A percentile compares a stretch with the other conserved stretches of the same genome.
phyloP scores from a whole-genome alignment of 1,140 invertebrate species.

The Zaprionus capensis region DNA sequence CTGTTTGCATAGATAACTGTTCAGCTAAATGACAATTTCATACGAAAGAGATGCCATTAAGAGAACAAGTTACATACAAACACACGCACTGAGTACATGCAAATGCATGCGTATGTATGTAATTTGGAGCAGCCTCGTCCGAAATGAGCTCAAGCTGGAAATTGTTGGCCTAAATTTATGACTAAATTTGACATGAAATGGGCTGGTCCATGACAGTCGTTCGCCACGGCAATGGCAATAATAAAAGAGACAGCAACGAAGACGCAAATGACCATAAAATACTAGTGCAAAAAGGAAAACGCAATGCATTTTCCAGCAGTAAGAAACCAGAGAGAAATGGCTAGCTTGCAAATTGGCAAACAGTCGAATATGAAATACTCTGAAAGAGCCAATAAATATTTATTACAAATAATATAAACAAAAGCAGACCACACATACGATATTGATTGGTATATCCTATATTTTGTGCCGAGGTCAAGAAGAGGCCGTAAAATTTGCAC shows the following conservation, averaged over 20 bases:
- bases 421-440: neutral
- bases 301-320: slow-evolving; percentile 58
- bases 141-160: slow-evolving; percentile 22
- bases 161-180: slow-evolving; percentile 46
- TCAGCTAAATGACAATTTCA: slow-evolving; percentile 58
- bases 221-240: slow-evolving; percentile 11
- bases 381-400: slow-evolving; percentile 6
- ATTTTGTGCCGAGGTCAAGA: slow-evolving; percentile 2
- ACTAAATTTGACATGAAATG: slow-evolving; percentile 26
- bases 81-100: neutral
- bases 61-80: slow-evolving; percentile 56
- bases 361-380: slow-evolving; percentile 14
- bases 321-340: slow-evolving; percentile 5
- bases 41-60: slow-evolving; percentile 43
- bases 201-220: slow-evolving; percentile 24
- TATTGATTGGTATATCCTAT: slow-evolving; percentile 1
- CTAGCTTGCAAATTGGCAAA: neutral
- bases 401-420: neutral
- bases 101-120: slow-evolving; percentile 1
- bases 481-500: neutral
- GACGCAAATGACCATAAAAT: slow-evolving; percentile 46
- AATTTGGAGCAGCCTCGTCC: slow-evolving; percentile 21
- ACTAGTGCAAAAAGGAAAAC: slow-evolving; percentile 54
- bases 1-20: slow-evolving; percentile 49
- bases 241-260: neutral